These are phyloP conservation scores for Drosophila dunni DNA, from an alignment of 1,140 invertebrate genomes.

Conservation along the genomic window DNA sequence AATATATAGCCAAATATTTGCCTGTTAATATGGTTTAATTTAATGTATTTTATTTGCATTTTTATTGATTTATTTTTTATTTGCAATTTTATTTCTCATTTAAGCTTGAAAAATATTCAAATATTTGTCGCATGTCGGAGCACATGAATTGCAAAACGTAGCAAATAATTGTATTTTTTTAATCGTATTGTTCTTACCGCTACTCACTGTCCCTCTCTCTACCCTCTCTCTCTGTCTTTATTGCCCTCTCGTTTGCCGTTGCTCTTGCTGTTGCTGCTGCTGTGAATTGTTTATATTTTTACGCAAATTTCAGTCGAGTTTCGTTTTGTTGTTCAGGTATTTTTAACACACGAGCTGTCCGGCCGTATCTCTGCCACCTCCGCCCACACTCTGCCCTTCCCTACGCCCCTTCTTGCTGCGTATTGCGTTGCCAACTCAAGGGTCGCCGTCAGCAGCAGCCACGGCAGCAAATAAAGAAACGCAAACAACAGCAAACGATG, in stretches of 20 bases:
- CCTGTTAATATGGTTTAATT: background rate
- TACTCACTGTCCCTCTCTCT: background rate
- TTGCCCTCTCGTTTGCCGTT: background rate
- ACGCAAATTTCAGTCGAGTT: constrained; percentile 52
- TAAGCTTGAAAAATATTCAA: constrained; percentile 9
- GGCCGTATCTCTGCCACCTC: background rate
- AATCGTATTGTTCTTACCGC: constrained; percentile 18
- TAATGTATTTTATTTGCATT: background rate
- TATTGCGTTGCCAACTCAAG: constrained; percentile 34
- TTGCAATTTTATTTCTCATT: background rate
- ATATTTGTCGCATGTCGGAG: constrained; percentile 26
- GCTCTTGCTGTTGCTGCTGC: background rate
- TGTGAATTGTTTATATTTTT: constrained; percentile 53
- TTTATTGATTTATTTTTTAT: constrained; percentile 7
- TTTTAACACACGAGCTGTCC: constrained; percentile 65
- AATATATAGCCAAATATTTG: too few relatives aligned
- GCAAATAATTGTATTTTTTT: constrained; percentile 41
- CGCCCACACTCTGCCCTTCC: background rate
- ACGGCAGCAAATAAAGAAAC: constrained; percentile 3
- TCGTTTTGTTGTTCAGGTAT: constrained; percentile 54
- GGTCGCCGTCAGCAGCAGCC: constrained; percentile 51
- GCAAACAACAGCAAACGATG: background rate
- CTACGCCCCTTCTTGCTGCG: background rate
- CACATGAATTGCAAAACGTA: constrained; percentile 21
- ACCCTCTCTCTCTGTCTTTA: background rate